Base-by-base conservation (phyloP, 1,140 invertebrate species). In the Heterodera schachtii region DNA sequence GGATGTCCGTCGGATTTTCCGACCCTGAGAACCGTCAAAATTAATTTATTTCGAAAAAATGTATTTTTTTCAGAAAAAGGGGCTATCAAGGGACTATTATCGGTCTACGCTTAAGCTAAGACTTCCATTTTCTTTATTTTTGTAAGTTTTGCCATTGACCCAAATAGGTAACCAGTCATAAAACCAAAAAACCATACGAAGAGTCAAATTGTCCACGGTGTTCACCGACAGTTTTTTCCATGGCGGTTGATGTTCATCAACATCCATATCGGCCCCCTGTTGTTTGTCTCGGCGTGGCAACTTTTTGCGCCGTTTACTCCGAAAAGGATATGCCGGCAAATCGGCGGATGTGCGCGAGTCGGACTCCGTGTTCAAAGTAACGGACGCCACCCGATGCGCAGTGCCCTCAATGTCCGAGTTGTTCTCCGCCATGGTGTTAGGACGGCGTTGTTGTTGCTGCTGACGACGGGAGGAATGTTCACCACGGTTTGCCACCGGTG, bases 401-500 rank as follows among this genome's bases (percentile, higher is more conserved):
- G 80, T 81, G 41, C 80, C 75, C n/a, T 81, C 80, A 49, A 81
- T 80, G n/a, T 81, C 80, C 8, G 64, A 70, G 16, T n/a, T 52
- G 31, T 81, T 69, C 16, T 81, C 78, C 7, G 49, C 66, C 21
- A 41, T 78, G 9, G 19, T 8, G 3, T 31, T 31, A 31, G 31
- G 31, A 31, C 1, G 31, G 31, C 31, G 31, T 31, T 31, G 49
- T 57, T 31, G 11, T 64, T 78, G 52, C 67, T 78, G 76, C 11
- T 49, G 75, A 76, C 75, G 75, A 57, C n/a, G 49, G 16, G 75
- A 57, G 57, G 74, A 75, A 75, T 75, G 46, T 46, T 76, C 75
- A n/a, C 7, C 13, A 60, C 66, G 47, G 57, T 19, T 11, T 64
- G 57, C 16, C 57, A 64, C 1, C 31, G 31, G 31, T 31, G 31